Base-by-base conservation (phyloP, 1,140 invertebrate genomes). In the Oryctes rhinoceros region DNA sequence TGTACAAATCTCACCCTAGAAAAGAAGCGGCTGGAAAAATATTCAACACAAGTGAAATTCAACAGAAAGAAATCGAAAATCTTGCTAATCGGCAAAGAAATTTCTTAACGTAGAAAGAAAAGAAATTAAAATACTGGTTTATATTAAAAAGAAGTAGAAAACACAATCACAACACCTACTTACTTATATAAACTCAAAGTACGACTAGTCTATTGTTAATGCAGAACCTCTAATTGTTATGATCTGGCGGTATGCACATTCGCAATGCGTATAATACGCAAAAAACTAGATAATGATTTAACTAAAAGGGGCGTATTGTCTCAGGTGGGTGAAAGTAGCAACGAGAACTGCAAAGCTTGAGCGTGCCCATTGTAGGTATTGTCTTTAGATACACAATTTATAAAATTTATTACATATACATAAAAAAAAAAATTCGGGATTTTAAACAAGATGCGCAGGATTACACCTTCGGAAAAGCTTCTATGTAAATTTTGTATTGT, bases 131-230 rank as follows among this genome's bases (percentile, higher is more conserved):
- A 71, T 15, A 37, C 3, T n/a, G 24, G 24, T 76, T 4, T 62
- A 11, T 67, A 30, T 48, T 76, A 35, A 62, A 39, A n/a, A 67
- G 48, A 39, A 48, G 24, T 30, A 80, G 37, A 35, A 80, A 30
- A 71, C 35, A 74, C 74, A 76, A 35, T 20, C 79, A 80, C 65
- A 47, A 80, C 67, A 79, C 49, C 84, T 84, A 84, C 84, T 84
- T 83, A 84, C 84, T 44, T 44, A 44, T 82, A 84, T 81, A 83
- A 71, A 84, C 79, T 78, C 81, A 83, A 84, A 84, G 82, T 80
- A 83, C 81, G 82, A 74, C 80, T 83, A 83, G 81, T 78, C 80
- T 83, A 81, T 44, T 83, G 77, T 83, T 83, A 82, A 84, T 84
- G 83, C 83, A 84, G 78, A 81, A 76, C 77, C 59, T 65, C 49